Conservation (phyloP, 37 sponge, comb jelly and placozoan species). For the Petrosia ficiformis region DNA sequence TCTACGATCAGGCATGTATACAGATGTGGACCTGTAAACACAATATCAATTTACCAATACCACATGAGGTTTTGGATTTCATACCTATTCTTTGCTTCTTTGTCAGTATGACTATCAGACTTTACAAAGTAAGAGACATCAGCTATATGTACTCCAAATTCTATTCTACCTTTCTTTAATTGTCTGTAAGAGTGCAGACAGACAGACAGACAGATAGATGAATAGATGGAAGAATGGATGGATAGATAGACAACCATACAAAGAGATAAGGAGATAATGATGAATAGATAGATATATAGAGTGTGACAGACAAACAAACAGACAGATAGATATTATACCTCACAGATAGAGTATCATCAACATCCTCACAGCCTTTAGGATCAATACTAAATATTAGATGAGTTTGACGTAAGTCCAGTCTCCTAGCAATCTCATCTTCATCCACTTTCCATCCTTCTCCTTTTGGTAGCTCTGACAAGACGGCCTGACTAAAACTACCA, state of each 20-base stretch:
- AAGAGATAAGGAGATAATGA: no score
- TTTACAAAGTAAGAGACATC: constrained; percentile 83
- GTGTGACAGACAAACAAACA: no score
- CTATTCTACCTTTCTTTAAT: constrained; percentile 40
- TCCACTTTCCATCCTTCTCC: constrained; percentile 33
- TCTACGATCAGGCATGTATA: constrained; percentile 73
- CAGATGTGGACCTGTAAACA: constrained; percentile 52
- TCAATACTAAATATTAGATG: constrained; percentile 80
- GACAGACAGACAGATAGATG: no score
- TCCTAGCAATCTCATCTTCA: constrained; percentile 11
- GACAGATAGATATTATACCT: no score
- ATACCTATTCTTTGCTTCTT: constrained; percentile 43
- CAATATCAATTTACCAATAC: no score
- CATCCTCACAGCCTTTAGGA: constrained; percentile 83
- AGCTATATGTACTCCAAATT: constrained; percentile 85
- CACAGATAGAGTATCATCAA: constrained; percentile 77
- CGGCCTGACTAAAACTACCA: constrained; percentile 44
- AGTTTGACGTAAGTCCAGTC: constrained; percentile 43
- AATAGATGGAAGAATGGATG: no score
- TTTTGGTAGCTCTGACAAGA: constrained; percentile 14
- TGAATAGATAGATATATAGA: no score
- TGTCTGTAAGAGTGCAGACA: background rate
- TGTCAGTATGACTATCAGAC: constrained; percentile 46
- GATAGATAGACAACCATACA: no score
- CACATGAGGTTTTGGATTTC: background rate